phyloP scores from a whole-genome alignment of 2,888 invertebrate species.

The Torymus aiolomorphi region DNA sequence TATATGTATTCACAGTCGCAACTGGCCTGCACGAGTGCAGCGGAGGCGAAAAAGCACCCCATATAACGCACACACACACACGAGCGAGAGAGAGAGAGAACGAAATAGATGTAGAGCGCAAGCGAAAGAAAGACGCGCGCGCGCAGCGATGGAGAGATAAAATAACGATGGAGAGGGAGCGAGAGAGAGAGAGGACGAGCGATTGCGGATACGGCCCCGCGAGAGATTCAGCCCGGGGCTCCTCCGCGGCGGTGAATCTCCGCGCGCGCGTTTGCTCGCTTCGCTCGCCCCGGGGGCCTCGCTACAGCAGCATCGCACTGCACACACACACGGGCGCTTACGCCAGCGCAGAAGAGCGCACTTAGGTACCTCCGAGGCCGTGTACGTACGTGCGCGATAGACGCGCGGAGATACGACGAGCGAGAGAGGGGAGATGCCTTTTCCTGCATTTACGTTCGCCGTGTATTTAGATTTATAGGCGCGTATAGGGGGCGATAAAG shows the following conservation, averaged over 20 bases:
- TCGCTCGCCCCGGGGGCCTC: no score
- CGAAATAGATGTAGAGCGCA: no score
- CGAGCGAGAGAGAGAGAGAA: no score
- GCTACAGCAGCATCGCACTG: no score
- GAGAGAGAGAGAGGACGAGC: background rate
- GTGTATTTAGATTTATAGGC: slow-evolving; percentile 54
- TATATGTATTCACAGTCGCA: no score
- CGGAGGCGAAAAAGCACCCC: no score
- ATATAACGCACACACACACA: no score
- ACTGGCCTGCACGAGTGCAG: no score
- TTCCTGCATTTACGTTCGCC: background rate
- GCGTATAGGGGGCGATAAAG: slow-evolving; percentile 28
- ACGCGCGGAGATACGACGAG: background rate
- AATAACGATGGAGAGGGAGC: no score
- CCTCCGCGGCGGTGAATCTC: background rate
- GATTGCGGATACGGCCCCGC: background rate
- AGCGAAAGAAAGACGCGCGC: no score
- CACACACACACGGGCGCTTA: background rate
- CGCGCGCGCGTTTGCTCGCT: background rate
- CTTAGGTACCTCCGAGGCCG: background rate
- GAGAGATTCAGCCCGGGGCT: background rate
- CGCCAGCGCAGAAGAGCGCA: background rate
- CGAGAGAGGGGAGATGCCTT: no score
- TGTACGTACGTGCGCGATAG: background rate
- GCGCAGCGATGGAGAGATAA: no score